Conservation (phyloP, 2,797 vertebrate species). For the Crocodylus rhombifer region DNA sequence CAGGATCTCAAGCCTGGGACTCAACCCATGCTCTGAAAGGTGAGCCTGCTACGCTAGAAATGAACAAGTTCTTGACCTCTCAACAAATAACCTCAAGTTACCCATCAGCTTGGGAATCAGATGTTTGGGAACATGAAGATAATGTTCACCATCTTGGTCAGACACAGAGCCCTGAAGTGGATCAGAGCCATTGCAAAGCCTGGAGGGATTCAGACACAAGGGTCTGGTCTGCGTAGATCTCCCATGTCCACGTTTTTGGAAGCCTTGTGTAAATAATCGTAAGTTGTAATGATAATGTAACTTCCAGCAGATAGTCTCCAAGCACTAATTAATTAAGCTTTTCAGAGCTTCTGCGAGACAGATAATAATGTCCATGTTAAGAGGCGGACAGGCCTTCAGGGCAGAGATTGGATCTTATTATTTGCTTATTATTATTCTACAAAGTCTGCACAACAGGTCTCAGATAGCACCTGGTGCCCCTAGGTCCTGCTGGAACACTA, state of each 20-base stretch:
- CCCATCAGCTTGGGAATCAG: not conserved
- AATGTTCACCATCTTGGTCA: not conserved
- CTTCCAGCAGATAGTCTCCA: not conserved
- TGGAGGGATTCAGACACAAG: conserved; percentile 13
- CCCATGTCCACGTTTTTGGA: not conserved
- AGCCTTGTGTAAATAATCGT: not conserved
- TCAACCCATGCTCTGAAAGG: no score
- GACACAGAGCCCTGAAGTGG: not conserved
- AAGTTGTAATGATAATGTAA: accelerated
- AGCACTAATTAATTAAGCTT: not conserved
- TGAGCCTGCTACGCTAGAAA: not conserved
- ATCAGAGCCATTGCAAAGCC: not conserved
- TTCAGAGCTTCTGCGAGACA: not conserved
- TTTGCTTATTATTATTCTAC: not conserved
- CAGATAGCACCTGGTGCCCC: not conserved
- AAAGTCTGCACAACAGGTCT: not conserved
- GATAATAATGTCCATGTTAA: not conserved
- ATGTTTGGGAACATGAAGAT: not conserved
- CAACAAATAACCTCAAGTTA: conserved; percentile 13
- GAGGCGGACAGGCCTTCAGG: not conserved
- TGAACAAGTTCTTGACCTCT: conserved; percentile 24
- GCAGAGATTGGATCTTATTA: not conserved
- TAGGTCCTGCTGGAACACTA: not conserved
- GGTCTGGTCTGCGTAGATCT: no score
- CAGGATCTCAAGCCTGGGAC: no score